Conservation (phyloP, 1,140 invertebrate species). For the Musca domestica region DNA sequence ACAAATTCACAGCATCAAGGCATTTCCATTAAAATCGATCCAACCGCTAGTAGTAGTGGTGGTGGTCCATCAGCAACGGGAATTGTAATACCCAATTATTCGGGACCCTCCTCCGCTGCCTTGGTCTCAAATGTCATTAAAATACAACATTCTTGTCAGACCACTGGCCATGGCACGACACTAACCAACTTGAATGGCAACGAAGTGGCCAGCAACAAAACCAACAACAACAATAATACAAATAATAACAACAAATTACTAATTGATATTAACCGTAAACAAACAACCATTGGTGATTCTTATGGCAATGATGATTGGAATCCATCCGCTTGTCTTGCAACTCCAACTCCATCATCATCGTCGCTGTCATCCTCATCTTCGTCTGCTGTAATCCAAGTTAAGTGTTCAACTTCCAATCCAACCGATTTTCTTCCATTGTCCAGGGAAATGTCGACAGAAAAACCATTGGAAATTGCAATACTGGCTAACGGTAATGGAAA, state of each 20-base stretch:
- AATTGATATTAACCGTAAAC: conserved; percentile 37
- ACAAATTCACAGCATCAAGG: conserved; percentile 13
- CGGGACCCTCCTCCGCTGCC: not conserved
- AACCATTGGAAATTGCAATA: not conserved
- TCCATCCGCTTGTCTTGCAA: too few species aligned
- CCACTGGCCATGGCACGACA: too few species aligned
- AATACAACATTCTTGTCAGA: conserved; percentile 22
- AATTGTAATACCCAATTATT: too few species aligned
- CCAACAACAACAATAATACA: conserved; percentile 29
- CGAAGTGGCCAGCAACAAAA: conserved; percentile 29
- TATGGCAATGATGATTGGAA: not conserved
- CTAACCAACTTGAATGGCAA: conserved; percentile 19
- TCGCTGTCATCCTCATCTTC: not conserved
- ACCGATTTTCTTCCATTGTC: not conserved
- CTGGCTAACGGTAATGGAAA: not conserved
- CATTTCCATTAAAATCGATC: conserved; percentile 34
- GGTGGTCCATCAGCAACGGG: too few species aligned
- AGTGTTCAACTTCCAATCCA: not conserved
- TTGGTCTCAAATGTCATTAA: conserved; percentile 14
- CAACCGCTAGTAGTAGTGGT: not conserved
- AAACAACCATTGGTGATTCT: not conserved
- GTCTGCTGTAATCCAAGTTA: not conserved
- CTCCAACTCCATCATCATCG: not conserved
- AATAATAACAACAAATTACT: conserved; percentile 33
- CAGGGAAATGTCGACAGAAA: not conserved